These are phyloP conservation scores for Heteromurus nitidus DNA, from an alignment of 2,888 invertebrate species.

Conservation along the genomic window DNA sequence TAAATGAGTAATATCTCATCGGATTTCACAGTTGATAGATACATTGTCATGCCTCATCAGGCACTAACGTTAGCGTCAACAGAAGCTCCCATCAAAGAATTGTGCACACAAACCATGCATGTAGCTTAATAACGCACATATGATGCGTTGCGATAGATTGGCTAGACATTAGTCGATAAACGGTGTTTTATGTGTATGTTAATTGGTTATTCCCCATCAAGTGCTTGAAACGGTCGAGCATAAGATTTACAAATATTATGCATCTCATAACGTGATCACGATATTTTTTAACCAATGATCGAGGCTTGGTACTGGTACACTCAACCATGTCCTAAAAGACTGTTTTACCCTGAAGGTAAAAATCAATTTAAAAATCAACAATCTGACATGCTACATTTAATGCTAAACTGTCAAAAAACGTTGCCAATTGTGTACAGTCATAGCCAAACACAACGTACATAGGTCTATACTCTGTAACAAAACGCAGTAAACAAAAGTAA, in stretches of 20 bases:
- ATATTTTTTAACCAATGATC: too few relatives aligned
- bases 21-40: too few relatives aligned
- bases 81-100: neutral
- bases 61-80: neutral
- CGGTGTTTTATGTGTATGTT: constrained; percentile 13
- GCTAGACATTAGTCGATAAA: constrained; percentile 1
- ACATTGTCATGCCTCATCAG: constrained; percentile 19
- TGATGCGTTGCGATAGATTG: neutral
- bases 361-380: constrained; percentile 3
- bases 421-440: neutral
- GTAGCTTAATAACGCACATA: neutral
- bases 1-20: too few relatives aligned
- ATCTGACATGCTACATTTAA: neutral
- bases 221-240: too few relatives aligned
- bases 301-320: too few relatives aligned
- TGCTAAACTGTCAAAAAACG: neutral
- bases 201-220: too few relatives aligned
- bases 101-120: neutral
- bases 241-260: too few relatives aligned
- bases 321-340: too few relatives aligned
- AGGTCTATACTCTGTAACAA: neutral
- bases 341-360: neutral
- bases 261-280: too few relatives aligned
- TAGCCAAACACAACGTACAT: neutral
- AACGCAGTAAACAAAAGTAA: neutral